Conservation (phyloP, 2,888 invertebrate genomes). For the Philopedon plagiatum region DNA sequence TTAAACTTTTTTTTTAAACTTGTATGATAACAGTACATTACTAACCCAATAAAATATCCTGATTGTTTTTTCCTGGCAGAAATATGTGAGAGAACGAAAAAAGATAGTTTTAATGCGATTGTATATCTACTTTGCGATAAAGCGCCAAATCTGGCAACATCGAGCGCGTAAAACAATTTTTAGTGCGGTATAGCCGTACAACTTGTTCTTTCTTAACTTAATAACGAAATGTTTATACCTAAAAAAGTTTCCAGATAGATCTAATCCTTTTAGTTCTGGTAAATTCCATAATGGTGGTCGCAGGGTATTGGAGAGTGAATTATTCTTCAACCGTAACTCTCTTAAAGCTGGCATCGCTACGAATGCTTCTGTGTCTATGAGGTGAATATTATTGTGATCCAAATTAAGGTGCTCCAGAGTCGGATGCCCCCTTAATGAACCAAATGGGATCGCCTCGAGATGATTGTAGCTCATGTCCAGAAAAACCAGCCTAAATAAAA, state of each 20-base stretch:
- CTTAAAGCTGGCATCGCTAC: slow-evolving; percentile 87
- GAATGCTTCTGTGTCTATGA: slow-evolving; percentile 85
- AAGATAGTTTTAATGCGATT: too few species aligned
- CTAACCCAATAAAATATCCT: too few species aligned
- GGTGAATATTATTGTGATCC: slow-evolving; percentile 82
- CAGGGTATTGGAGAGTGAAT: slow-evolving; percentile 82
- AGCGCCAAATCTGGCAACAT: too few species aligned
- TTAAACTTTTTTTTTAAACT: too few species aligned
- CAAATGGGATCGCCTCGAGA: slow-evolving; percentile 83
- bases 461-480: slow-evolving; percentile 86
- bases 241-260: slow-evolving; percentile 83
- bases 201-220: too few species aligned
- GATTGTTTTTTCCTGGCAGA: too few species aligned
- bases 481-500: slow-evolving; percentile 72
- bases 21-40: too few species aligned
- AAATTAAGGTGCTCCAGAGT: slow-evolving; percentile 86
- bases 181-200: too few species aligned
- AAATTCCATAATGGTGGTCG: slow-evolving; percentile 88
- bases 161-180: too few species aligned
- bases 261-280: slow-evolving; percentile 87
- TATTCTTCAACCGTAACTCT: slow-evolving; percentile 86
- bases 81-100: too few species aligned
- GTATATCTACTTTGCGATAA: too few species aligned
- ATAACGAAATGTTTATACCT: slow-evolving; percentile 20
- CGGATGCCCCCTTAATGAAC: slow-evolving; percentile 84